Conservation (phyloP, 2,888 invertebrate genomes). For the Leptodirus hochenwartii region DNA sequence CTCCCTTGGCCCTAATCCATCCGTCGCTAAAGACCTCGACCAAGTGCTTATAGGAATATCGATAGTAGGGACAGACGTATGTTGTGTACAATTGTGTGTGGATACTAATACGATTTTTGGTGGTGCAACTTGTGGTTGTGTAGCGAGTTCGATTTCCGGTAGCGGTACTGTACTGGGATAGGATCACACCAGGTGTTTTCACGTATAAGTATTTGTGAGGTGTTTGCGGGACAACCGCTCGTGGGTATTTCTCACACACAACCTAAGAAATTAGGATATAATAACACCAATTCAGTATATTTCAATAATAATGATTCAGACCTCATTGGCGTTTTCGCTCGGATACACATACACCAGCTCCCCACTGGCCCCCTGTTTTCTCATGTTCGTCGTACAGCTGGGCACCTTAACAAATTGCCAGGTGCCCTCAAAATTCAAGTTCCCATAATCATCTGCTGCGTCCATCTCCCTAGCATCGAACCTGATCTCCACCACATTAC, state of each 20-base stretch:
- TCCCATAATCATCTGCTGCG: conserved; percentile 68
- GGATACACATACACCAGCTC: conserved; percentile 41
- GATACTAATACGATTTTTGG: conserved; percentile 60
- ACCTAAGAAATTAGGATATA: conserved; percentile 33
- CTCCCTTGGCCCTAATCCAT: conserved; percentile 36
- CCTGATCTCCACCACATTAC: conserved; percentile 59
- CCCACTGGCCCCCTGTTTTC: conserved; percentile 59
- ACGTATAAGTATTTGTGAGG: conserved; percentile 62
- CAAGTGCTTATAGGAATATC: conserved; percentile 34
- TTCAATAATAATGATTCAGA: conserved; percentile 13
- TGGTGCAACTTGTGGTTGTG: conserved; percentile 41
- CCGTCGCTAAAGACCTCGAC: conserved; percentile 76
- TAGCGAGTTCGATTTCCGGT: conserved; percentile 36
- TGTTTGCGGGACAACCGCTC: conserved; percentile 59
- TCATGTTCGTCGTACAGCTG: conserved; percentile 48
- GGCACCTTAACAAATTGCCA: conserved; percentile 62
- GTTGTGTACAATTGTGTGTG: conserved; percentile 43
- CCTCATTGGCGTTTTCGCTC: conserved; percentile 17
- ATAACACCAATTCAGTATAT: background rate
- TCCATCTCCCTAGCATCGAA: conserved; percentile 73
- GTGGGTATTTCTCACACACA: conserved; percentile 62
- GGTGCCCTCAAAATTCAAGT: conserved; percentile 66
- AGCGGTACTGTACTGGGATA: conserved; percentile 27
- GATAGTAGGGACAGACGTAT: conserved; percentile 39
- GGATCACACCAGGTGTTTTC: conserved; percentile 46